These are phyloP conservation scores for Lampropteryx suffumata DNA, from an alignment of 2,888 invertebrate species.

Conservation along the genomic window DNA sequence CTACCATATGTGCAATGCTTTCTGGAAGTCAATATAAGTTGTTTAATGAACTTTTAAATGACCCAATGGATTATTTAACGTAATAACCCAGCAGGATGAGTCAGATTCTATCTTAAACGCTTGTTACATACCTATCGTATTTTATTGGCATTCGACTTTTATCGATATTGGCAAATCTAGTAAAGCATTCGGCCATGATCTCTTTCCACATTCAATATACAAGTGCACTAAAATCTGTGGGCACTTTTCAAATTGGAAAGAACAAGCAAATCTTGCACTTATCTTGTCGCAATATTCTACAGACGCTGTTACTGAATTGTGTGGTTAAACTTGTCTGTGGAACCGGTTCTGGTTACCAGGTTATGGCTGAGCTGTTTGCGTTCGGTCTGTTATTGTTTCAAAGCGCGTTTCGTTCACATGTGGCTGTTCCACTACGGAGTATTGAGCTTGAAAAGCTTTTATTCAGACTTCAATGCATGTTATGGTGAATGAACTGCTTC, in stretches of 20 bases:
- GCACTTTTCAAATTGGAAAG: constrained; percentile 14
- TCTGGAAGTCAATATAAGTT: no score
- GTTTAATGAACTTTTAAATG: no score
- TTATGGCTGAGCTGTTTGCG: constrained; percentile 38
- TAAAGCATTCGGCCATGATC: constrained; percentile 26
- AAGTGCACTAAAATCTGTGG: constrained; percentile 14
- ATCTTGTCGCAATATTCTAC: constrained; percentile 9
- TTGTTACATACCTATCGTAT: neutral
- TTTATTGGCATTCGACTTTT: constrained; percentile 4
- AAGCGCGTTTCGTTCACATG: neutral
- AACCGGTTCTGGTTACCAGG: constrained; percentile 37
- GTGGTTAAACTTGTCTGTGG: constrained; percentile 16
- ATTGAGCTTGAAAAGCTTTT: no score
- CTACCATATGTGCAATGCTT: no score
- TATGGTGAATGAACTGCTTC: neutral
- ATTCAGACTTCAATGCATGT: neutral
- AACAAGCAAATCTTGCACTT: constrained; percentile 11
- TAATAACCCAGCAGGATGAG: no score
- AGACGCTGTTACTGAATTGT: constrained; percentile 7
- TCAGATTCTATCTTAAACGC: no score
- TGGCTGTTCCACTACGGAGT: neutral
- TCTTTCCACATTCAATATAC: constrained; percentile 27
- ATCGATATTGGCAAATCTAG: constrained; percentile 27
- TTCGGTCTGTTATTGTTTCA: constrained; percentile 39
- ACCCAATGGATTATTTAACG: no score